These are phyloP conservation scores for Gryon sp. DNA, from an alignment of 1,140 invertebrate species.

Conservation along the genomic window DNA sequence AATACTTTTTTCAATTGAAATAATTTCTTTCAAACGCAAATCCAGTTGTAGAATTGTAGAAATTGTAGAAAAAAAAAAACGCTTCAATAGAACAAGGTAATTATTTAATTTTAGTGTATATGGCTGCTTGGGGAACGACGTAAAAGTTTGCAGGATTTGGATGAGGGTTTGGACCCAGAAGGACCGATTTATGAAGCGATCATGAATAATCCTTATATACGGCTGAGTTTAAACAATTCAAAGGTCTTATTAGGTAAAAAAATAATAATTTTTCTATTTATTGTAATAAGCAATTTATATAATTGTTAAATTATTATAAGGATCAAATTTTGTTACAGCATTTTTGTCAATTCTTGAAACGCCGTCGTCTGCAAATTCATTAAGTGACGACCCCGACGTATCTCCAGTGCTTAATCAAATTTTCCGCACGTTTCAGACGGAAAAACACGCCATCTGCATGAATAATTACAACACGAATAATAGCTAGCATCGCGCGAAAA, in stretches of 20 bases:
- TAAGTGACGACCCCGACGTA: slow-evolving; percentile 84
- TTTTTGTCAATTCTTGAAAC: slow-evolving; percentile 84
- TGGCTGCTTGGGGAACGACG: slow-evolving; percentile 82
- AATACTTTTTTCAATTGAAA: too few relatives aligned
- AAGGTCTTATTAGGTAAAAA: slow-evolving; percentile 80
- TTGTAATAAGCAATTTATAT: neutral
- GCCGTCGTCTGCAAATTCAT: slow-evolving; percentile 80
- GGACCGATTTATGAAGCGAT: slow-evolving; percentile 83
- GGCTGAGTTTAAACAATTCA: slow-evolving; percentile 83
- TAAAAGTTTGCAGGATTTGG: slow-evolving; percentile 79
- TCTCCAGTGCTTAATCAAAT: slow-evolving; percentile 83
- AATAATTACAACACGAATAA: slow-evolving; percentile 65
- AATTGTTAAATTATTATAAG: too few relatives aligned
- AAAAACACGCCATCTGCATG: slow-evolving; percentile 80
- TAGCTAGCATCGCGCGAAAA: slow-evolving; percentile 51
- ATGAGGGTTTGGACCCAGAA: slow-evolving; percentile 81
- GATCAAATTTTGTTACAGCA: slow-evolving; percentile 76
- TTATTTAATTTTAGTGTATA: slow-evolving; percentile 80
- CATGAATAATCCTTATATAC: slow-evolving; percentile 83
- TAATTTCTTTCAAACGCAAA: too few relatives aligned
- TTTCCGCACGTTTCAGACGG: slow-evolving; percentile 83
- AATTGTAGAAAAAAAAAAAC: too few relatives aligned
- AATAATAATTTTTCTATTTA: neutral
- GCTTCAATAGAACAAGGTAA: too few relatives aligned
- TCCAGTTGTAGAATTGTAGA: too few relatives aligned